Evolutionary conservation across 2,797 vertebrate genomes (phyloP), one percentile per base, ranked within the genome.

Genomic region (Danio albolineatus): DNA sequence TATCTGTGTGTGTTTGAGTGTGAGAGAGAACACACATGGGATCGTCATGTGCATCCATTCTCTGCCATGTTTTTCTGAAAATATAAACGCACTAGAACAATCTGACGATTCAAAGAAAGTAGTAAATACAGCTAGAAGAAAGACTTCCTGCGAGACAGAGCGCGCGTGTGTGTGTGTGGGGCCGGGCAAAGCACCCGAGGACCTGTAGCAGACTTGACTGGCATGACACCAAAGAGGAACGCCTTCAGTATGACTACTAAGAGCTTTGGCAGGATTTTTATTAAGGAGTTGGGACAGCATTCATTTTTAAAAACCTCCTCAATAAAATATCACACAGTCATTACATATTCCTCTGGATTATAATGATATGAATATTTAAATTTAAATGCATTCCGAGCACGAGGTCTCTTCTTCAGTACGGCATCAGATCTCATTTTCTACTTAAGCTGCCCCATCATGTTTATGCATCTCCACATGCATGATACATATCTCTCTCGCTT

Each of bases 351-450:
- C 94, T 95, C 92, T 94, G 94, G 94, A 95, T 94, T 95, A 95
- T 95, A 95, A 95, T 95, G 94, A 94, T 92, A 95, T 95, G 92
- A 95, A 95, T 95, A 94, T 94, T 95, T 95, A 93, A 95, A 93
- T 94, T 92, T 92, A 94, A 94, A 94, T 93, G 94, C 93, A 93
- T 94, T 93, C 93, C 73, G 87, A 92, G 93, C 91, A 91, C 86
- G 90, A 73, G 87, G 87, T 90, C 90, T 92, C 92, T 89, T 92
- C 93, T 93, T 93, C 91, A 85, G 90, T 82, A 89, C 85, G 85
- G 89, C 93, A 94, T 94, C 93, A 93, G 92, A 95, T 94, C 94
- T 95, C 92, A 94, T 94, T 94, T 94, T 93, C 93, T 94, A 92
- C 93, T 93, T 94, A 94, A 94, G 94, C 93, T 94, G 91, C 90